These are phyloP conservation scores for Micropoecilia bifurca DNA, from an alignment of 2,797 vertebrate genomes.

Conservation along the genomic window DNA sequence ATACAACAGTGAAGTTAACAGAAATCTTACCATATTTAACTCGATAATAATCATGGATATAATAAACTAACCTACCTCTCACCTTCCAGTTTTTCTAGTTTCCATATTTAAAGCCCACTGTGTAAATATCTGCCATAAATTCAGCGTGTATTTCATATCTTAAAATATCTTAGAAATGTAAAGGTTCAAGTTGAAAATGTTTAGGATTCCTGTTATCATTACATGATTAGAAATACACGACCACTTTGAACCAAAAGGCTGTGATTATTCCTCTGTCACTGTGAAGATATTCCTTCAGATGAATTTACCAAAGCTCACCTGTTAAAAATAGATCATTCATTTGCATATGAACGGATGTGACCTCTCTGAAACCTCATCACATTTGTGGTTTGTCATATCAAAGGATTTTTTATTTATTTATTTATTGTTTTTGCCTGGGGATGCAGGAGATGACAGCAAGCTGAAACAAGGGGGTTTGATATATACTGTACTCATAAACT, in stretches of 20 bases:
- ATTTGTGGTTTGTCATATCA: constrained; percentile 21
- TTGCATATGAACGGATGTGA: constrained; percentile 17
- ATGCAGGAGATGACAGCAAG: constrained; percentile 33
- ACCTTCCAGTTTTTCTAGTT: not conserved
- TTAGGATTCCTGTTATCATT: not conserved
- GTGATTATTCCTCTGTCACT: not conserved
- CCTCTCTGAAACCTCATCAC: constrained; percentile 20
- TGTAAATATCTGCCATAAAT: not conserved
- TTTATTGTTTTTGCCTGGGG: constrained; percentile 5
- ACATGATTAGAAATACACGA: not conserved
- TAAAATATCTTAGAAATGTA: not conserved
- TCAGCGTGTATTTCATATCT: not conserved
- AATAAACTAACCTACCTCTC: too few relatives aligned
- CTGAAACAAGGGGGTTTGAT: constrained; percentile 11
- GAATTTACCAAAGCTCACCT: not conserved
- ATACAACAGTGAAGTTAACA: not conserved
- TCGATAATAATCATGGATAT: constrained; percentile 2
- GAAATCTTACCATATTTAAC: not conserved
- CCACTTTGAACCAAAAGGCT: not conserved
- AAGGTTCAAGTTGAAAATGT: not conserved
- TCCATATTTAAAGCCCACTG: not conserved
- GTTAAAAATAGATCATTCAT: constrained; percentile 7
- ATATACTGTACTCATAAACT: constrained; percentile 15
- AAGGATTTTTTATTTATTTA: not conserved
- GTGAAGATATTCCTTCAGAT: not conserved